Evolutionary conservation across 2,113 vertebrate species (phyloP).

Genomic region (Varanus salvator): DNA sequence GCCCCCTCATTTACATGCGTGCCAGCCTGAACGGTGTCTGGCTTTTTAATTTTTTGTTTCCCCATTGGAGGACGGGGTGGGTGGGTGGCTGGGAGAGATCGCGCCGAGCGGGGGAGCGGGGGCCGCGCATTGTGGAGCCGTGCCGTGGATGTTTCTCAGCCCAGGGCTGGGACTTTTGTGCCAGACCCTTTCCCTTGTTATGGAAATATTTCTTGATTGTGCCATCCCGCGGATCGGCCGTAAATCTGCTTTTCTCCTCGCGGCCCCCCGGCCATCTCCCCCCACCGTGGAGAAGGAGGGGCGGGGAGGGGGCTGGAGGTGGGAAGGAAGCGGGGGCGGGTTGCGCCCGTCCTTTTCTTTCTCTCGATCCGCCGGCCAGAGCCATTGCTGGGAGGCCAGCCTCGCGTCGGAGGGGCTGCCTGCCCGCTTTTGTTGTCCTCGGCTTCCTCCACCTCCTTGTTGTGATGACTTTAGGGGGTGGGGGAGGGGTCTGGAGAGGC

Average conservation of each 20-base stretch:
- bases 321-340: background rate
- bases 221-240: background rate
- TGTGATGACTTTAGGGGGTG: slow-evolving; percentile 55
- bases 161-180: slow-evolving; percentile 5
- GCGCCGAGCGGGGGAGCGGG: too few species aligned
- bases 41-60: background rate
- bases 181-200: background rate
- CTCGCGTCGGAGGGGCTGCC: slow-evolving; percentile 1
- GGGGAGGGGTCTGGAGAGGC: slow-evolving; percentile 10
- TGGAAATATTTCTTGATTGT: slow-evolving; percentile 25
- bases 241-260: slow-evolving; percentile 16
- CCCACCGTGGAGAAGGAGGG: background rate
- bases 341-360: background rate
- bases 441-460: slow-evolving; percentile 54
- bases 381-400: slow-evolving; percentile 6
- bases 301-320: background rate
- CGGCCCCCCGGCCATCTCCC: background rate
- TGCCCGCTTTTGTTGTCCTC: slow-evolving; percentile 47
- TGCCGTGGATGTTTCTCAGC: background rate
- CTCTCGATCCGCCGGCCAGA: background rate
- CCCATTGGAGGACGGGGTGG: background rate
- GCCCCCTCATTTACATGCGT: background rate
- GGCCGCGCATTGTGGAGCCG: background rate
- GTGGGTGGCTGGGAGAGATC: background rate
- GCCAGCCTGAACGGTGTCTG: background rate